Conservation (phyloP, 2,113 vertebrate genomes). For the Corvus cornix region DNA sequence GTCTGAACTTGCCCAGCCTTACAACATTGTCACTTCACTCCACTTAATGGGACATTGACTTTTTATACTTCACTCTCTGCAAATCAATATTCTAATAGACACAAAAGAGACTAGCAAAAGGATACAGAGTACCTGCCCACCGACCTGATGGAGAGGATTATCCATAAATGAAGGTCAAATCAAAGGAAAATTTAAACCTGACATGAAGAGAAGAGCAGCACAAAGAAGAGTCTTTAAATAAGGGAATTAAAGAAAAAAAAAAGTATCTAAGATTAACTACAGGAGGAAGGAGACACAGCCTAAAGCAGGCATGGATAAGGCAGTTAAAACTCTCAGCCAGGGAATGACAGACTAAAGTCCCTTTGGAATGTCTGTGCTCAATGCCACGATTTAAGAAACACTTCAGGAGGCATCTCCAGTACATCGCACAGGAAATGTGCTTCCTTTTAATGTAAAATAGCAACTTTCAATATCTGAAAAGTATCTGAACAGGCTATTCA, state of each 20-base stretch:
- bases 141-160: not conserved
- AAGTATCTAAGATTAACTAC: not conserved
- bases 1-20: not conserved
- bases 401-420: not conserved
- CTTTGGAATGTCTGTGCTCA: not conserved
- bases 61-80: not conserved
- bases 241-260: not conserved
- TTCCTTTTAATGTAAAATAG: not conserved
- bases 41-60: conserved; percentile 3
- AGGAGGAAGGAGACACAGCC: not conserved
- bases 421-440: not conserved
- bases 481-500: not conserved
- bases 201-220: not conserved
- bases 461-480: not conserved
- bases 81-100: conserved; percentile 15
- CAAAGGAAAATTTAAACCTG: not conserved
- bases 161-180: not conserved
- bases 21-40: not conserved
- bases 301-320: not conserved
- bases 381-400: not conserved
- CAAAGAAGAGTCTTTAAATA: not conserved
- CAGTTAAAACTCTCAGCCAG: not conserved
- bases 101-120: not conserved
- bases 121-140: not conserved
- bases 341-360: not conserved